Base-by-base conservation (phyloP, 1,140 invertebrate genomes). In the Dreissena polymorpha region DNA sequence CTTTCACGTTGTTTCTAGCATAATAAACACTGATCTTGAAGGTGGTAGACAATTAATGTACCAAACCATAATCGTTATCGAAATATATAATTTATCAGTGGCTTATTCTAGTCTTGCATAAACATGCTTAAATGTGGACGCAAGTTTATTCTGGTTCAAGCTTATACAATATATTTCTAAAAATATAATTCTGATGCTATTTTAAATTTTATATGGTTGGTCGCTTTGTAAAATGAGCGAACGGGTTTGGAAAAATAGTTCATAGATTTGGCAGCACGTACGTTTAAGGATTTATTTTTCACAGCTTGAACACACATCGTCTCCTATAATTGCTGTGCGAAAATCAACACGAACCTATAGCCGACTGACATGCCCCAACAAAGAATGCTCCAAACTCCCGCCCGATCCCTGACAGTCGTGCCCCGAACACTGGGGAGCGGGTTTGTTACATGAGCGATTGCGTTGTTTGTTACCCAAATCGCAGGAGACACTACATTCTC, bases 381-480 rank as follows among this genome's bases (percentile, higher is more conserved):
- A 69, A 39, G 29, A 50, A 70, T 39, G 49, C 53, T 78, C 57
- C 25, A 6, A 18, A 18, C 10, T 27, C 68, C n/a, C 25, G 0
- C 13, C 14, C 13, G 14, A 10, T 1, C 84, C 87, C 7, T 25
- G 51, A 85, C 94, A 95, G 60, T 87, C 83, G 12, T 92, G 91
- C 5, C 97, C 97, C 0, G 96, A 96, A 89, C 97, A 95, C 57
- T 95, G 93, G 0, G 97, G 96, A 14, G 94, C 92, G 23, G 88
- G 88, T 50, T 55, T 86, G 83, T 87, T 60, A 72, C 88, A 89
- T 21, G 27, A n/a, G 21, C 85, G 70, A 10, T n/a, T 68, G 27
- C 83, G 64, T 16, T 55, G 49, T 13, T 77, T 73, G 18, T 64
- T 50, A 1, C 85, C 86, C 10, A 95, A 95, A 7, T 75, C 79